Evolutionary conservation across 2,888 invertebrate species (phyloP).

Genomic region (Cheilosia scutellata): DNA sequence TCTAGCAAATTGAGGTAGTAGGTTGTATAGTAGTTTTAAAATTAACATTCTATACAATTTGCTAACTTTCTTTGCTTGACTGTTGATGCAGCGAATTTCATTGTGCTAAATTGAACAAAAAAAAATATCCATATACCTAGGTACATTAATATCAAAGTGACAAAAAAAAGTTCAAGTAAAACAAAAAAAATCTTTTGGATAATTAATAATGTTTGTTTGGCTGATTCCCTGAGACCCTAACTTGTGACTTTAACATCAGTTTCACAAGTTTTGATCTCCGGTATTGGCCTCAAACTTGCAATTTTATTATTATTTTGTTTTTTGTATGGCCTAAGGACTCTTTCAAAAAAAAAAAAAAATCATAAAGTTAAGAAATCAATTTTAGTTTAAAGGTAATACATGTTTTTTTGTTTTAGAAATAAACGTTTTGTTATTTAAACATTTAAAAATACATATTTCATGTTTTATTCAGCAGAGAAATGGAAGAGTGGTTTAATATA

Average conservation of each 20-base stretch:
- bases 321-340: not conserved
- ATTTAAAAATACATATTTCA: not conserved
- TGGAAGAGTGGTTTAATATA: too few relatives aligned
- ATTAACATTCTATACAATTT: constrained; percentile 83
- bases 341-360: not conserved
- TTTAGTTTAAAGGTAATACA: not conserved
- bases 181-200: not conserved
- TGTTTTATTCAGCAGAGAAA: not conserved
- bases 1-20: constrained; percentile 85
- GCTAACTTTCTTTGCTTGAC: constrained; percentile 85
- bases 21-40: constrained; percentile 84
- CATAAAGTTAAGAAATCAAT: not conserved
- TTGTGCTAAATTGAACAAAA: constrained; percentile 9
- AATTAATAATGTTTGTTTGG: constrained; percentile 83
- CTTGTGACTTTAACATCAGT: constrained; percentile 85
- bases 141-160: not conserved
- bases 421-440: not conserved
- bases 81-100: constrained; percentile 71
- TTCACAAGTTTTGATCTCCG: constrained; percentile 85
- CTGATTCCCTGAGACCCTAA: constrained; percentile 85
- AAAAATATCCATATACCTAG: not conserved
- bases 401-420: not conserved
- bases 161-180: not conserved
- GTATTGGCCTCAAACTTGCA: constrained; percentile 85
- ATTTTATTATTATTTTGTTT: constrained; percentile 49